These are phyloP conservation scores for Crypturellus tataupa DNA, from an alignment of 2,797 vertebrate species.

Conservation along the genomic window DNA sequence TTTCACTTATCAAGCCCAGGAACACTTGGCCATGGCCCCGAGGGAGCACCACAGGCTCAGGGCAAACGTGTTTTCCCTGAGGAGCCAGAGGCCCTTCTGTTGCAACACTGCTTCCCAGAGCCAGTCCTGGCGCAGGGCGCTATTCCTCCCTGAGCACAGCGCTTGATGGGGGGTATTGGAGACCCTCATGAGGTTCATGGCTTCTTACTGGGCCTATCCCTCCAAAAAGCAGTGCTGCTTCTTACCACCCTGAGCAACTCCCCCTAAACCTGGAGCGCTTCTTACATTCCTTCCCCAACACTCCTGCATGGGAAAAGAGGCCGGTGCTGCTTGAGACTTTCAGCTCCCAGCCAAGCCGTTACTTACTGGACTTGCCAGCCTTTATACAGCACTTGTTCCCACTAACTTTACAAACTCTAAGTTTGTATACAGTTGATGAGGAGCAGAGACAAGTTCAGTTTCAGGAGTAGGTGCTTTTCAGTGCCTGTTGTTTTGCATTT, in stretches of 20 bases:
- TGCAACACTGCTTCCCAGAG: not conserved
- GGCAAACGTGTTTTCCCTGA: not conserved
- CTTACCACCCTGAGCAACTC: not conserved
- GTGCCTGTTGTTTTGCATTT: not conserved
- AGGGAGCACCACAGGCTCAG: too few species aligned
- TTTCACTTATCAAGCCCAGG: not conserved
- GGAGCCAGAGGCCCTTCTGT: not conserved
- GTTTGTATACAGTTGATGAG: not conserved
- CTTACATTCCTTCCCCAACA: not conserved
- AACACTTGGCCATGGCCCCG: not conserved
- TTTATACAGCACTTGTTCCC: not conserved
- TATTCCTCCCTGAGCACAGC: rapidly evolving
- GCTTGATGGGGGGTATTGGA: not conserved
- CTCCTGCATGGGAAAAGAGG: not conserved
- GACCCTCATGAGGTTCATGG: not conserved
- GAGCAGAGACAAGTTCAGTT: not conserved
- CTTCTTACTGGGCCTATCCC: not conserved
- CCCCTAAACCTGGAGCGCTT: not conserved
- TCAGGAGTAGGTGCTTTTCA: not conserved
- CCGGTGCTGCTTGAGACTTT: not conserved
- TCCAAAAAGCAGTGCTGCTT: not conserved
- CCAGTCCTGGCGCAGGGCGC: not conserved
- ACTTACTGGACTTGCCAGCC: not conserved
- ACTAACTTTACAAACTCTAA: not conserved
- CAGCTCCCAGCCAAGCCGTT: not conserved